phyloP scores from a whole-genome alignment of 2,888 invertebrate genomes.

The Dicyrtoma fusca region DNA sequence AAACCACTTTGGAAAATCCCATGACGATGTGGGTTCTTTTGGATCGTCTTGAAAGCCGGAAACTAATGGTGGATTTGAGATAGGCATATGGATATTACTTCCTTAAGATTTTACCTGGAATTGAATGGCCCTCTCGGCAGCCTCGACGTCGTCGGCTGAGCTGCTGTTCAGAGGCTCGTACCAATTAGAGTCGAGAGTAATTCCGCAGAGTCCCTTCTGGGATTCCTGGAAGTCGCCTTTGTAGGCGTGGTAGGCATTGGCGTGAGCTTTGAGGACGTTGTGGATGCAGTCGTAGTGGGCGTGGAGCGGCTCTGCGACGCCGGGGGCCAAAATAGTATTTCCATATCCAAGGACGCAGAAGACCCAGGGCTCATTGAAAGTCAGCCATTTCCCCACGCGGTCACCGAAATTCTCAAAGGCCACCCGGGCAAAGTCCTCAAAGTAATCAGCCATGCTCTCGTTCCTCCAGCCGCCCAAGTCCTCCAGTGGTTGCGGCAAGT shows the following conservation, averaged over 20 bases:
- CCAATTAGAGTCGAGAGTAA: constrained; percentile 50
- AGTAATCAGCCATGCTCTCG: constrained; percentile 37
- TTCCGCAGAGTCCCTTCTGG: constrained; percentile 54
- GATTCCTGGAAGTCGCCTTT: constrained; percentile 63
- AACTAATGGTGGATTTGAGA: too few relatives aligned
- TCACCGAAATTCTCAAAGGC: constrained; percentile 37
- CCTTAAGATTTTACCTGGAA: constrained; percentile 45
- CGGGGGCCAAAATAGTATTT: constrained; percentile 60
- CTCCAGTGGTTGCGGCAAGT: constrained; percentile 39
- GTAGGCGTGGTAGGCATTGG: constrained; percentile 68
- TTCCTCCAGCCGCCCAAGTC: constrained; percentile 41
- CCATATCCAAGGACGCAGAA: constrained; percentile 66
- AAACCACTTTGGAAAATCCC: too few relatives aligned
- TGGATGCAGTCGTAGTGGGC: constrained; percentile 69
- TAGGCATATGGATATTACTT: too few relatives aligned
- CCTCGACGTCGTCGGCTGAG: constrained; percentile 37
- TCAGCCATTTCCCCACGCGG: constrained; percentile 38
- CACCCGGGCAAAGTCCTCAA: constrained; percentile 38
- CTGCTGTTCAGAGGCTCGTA: constrained; percentile 43
- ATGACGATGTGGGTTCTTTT: too few relatives aligned
- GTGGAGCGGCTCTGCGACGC: constrained; percentile 63
- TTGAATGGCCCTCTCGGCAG: constrained; percentile 50
- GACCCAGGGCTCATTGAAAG: constrained; percentile 47
- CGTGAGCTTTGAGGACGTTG: constrained; percentile 69
- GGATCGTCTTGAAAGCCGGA: too few relatives aligned